These are phyloP conservation scores for Hydropsyche tenuis DNA, from an alignment of 1,140 invertebrate species.

Conservation along the genomic window DNA sequence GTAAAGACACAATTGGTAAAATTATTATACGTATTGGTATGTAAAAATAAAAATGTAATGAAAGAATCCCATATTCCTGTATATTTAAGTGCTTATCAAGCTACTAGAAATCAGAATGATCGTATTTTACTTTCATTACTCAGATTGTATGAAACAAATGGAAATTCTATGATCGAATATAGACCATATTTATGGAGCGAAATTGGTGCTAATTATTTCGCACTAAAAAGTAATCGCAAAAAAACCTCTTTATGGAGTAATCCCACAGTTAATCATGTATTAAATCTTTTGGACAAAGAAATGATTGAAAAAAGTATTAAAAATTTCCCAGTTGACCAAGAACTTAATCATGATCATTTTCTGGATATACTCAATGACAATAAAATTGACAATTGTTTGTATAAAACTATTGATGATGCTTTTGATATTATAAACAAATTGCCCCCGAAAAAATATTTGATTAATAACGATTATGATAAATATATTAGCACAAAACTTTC, in stretches of 20 bases:
- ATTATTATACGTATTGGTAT: slow-evolving; percentile 66
- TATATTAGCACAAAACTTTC: slow-evolving; percentile 31
- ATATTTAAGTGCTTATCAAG: slow-evolving; percentile 75
- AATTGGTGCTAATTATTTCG: slow-evolving; percentile 77
- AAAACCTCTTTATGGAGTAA: slow-evolving; percentile 68
- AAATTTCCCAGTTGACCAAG: slow-evolving; percentile 66
- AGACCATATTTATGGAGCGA: slow-evolving; percentile 82
- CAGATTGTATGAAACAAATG: slow-evolving; percentile 68
- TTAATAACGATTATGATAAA: slow-evolving; percentile 49
- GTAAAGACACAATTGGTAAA: slow-evolving; percentile 67
- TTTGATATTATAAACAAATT: slow-evolving; percentile 2
- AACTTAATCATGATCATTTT: slow-evolving; percentile 40
- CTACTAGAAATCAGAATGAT: slow-evolving; percentile 69
- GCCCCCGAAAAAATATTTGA: background rate
- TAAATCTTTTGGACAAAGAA: slow-evolving; percentile 72
- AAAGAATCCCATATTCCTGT: slow-evolving; percentile 70
- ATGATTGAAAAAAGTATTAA: slow-evolving; percentile 70
- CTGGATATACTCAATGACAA: slow-evolving; percentile 47
- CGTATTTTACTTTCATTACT: slow-evolving; percentile 69
- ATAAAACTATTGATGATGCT: slow-evolving; percentile 21
- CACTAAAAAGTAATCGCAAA: slow-evolving; percentile 67
- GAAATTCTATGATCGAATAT: slow-evolving; percentile 69
- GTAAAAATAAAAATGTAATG: slow-evolving; percentile 68
- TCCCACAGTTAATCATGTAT: slow-evolving; percentile 72
- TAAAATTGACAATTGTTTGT: slow-evolving; percentile 31